phyloP scores from a whole-genome alignment of 2,113 vertebrate genomes.

The Spea multiplicata region DNA sequence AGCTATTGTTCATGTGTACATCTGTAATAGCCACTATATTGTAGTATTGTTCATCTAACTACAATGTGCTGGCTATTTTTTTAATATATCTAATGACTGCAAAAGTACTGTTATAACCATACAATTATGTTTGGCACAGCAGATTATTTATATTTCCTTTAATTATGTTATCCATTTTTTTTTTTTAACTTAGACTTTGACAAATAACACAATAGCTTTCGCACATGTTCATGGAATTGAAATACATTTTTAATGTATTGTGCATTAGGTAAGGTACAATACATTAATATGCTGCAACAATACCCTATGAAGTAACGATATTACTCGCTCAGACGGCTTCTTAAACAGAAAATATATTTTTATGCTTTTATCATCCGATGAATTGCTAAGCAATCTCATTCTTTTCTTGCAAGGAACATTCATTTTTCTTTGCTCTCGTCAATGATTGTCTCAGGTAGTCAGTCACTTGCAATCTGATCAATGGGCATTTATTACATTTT shows the following conservation, averaged over 20 bases:
- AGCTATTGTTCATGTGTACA: too few relatives aligned
- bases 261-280: conserved; percentile 3
- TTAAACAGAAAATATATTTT: background rate
- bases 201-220: too few relatives aligned
- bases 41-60: too few relatives aligned
- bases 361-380: conserved; percentile 1
- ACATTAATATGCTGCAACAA: background rate
- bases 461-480: conserved; percentile 7
- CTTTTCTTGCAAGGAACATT: background rate
- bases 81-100: too few relatives aligned
- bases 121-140: too few relatives aligned
- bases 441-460: background rate
- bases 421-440: conserved; percentile 4
- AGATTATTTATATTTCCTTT: too few relatives aligned
- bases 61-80: too few relatives aligned
- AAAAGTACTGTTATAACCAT: too few relatives aligned
- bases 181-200: too few relatives aligned
- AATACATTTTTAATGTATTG: background rate
- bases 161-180: too few relatives aligned
- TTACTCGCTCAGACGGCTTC: background rate
- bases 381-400: conserved; percentile 3
- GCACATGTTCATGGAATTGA: background rate
- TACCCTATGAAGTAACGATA: background rate
- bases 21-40: too few relatives aligned
- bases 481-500: background rate